Percentiles rank a stretch among this genome's conserved stretches.
phyloP scores from a whole-genome alignment of 2,113 vertebrate genomes.

The Sinosuthora webbiana region DNA sequence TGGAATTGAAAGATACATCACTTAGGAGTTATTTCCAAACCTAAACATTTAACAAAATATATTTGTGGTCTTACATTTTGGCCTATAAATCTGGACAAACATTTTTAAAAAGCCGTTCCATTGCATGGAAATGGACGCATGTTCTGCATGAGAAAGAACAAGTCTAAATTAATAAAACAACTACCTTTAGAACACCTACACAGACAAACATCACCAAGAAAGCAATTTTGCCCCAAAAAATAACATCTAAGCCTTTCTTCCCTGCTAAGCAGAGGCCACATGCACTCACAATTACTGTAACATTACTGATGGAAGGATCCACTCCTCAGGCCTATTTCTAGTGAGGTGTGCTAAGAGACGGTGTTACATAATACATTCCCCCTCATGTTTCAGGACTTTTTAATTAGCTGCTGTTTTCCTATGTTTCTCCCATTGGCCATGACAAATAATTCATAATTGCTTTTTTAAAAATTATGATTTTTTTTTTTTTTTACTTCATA shows the following conservation, averaged over 20 bases:
- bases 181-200: not conserved
- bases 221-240: not conserved
- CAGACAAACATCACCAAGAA: not conserved
- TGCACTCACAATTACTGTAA: not conserved
- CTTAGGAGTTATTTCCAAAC: not conserved
- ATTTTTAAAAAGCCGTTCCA: not conserved
- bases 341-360: not conserved
- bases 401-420: not conserved
- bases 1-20: not conserved
- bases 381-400: not conserved
- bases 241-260: not conserved
- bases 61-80: not conserved
- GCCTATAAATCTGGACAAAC: not conserved
- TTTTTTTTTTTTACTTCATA: not conserved
- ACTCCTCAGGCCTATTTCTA: not conserved
- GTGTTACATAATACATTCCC: not conserved
- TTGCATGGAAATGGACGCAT: not conserved
- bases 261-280: not conserved
- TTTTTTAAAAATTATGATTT: not conserved
- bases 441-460: not conserved
- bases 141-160: not conserved
- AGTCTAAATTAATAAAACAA: not conserved
- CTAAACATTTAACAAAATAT: not conserved
- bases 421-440: not conserved
- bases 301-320: not conserved